Percentiles rank a stretch among this genome's conserved stretches.
Evolutionary conservation across 2,797 vertebrate genomes (phyloP).

Genomic region (Phataginus tetradactyla): DNA sequence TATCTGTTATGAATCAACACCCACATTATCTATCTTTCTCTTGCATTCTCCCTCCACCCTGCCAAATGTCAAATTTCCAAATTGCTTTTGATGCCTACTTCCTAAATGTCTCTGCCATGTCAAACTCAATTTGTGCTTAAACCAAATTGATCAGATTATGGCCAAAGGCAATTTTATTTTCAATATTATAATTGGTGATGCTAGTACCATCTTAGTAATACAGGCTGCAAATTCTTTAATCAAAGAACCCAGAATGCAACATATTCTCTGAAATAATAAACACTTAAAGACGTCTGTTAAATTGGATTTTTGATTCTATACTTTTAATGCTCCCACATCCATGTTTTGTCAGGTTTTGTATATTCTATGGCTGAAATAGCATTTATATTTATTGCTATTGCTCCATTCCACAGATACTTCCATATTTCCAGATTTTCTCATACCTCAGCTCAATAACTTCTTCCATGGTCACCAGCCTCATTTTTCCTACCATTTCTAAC

Average conservation of each 20-base stretch:
- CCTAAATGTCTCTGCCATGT: not conserved
- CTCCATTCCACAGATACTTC: not conserved
- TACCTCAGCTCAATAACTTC: not conserved
- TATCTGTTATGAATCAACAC: not conserved
- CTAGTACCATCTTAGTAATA: not conserved
- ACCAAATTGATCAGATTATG: not conserved
- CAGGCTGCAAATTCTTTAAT: not conserved
- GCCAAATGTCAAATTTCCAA: not conserved
- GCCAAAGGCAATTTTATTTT: not conserved
- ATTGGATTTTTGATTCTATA: not conserved
- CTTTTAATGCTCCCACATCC: not conserved
- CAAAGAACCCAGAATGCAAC: not conserved
- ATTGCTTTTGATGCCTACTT: not conserved
- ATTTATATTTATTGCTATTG: not conserved
- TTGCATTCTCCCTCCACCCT: not conserved
- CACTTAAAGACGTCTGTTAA: not conserved
- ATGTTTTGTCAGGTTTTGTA: not conserved
- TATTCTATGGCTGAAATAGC: not conserved
- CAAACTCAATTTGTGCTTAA: not conserved
- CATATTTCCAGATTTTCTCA: not conserved
- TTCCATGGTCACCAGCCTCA: not conserved
- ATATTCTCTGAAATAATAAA: not conserved
- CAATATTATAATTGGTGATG: not conserved
- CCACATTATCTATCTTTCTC: not conserved
- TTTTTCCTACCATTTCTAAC: not conserved